Base-by-base conservation (phyloP, 2,113 vertebrate species). In the Ochotona curzoniae region DNA sequence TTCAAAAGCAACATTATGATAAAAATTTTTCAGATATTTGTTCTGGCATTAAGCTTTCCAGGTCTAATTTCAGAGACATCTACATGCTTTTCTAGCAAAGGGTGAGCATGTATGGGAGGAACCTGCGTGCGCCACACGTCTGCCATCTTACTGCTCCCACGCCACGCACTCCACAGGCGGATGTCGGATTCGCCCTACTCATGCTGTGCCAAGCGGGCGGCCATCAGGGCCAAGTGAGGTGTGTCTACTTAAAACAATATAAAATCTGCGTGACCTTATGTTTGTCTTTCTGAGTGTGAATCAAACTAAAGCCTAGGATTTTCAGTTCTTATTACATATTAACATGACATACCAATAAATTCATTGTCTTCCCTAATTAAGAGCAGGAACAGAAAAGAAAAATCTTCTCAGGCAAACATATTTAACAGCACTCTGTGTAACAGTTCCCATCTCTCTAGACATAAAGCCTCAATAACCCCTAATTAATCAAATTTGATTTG, bases 1-100 rank as follows among this genome's bases (percentile, higher is more conserved):
- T 98, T 97, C 97, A 98, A 99, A 98, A 97, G 98, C 97, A 98
- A 96, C 97, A 96, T 98, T 97, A 97, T 94, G 94, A 97, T 97
- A 97, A 98, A 98, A 97, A 97, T 96, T 97, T 97, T 97, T 95
- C 96, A 95, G 86, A 81, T 97, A 97, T 97, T 96, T 97, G 93
- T 97, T 97, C 96, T 97, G 93, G 92, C 79, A 83, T 96, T 95
- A 96, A 96, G 49, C 95, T 96, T 98, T 96, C 90, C 93, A 96
- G 95, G 95, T 90, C 96, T 96, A 38, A 89, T 98, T 97, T 94
- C 94, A 87, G 26, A 23, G 89, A 90, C 66, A 61, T 86, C 96
- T 49, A 28, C 92, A 89, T 96, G 96, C 97, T 97, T 93, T 97
- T 94, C 95, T 91, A 86, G 88, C 89, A 84, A 64, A 93, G 70